phyloP scores from a whole-genome alignment of 1,140 invertebrate genomes.

The Drosophila subobscura region DNA sequence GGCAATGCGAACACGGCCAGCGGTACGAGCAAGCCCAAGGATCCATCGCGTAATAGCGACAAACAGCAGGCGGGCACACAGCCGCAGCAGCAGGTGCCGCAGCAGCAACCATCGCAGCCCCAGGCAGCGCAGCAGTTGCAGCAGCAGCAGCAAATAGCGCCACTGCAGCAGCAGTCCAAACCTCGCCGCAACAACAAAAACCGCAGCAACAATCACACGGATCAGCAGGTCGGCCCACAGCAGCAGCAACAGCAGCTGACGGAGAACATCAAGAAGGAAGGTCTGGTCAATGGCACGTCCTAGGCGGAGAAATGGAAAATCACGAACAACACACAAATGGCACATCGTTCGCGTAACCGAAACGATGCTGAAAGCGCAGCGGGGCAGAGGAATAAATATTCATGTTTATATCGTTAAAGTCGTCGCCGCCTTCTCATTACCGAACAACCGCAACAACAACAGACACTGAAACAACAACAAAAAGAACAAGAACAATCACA shows the following conservation, averaged over 20 bases:
- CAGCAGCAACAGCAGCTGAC: slow-evolving; percentile 45
- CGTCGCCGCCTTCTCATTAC: slow-evolving; percentile 29
- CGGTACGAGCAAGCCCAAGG: slow-evolving; percentile 63
- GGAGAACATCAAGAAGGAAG: slow-evolving; percentile 74
- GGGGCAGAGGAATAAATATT: slow-evolving; percentile 59
- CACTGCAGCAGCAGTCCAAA: slow-evolving; percentile 69
- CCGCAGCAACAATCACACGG: slow-evolving; percentile 74
- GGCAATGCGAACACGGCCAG: slow-evolving; percentile 63
- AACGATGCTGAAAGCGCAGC: slow-evolving; percentile 36
- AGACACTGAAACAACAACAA: slow-evolving; percentile 37
- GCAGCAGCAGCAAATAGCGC: slow-evolving; percentile 39
- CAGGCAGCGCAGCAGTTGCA: slow-evolving; percentile 50
- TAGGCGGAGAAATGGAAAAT: slow-evolving; percentile 47
- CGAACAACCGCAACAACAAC: slow-evolving; percentile 32
- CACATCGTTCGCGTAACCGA: slow-evolving; percentile 49
- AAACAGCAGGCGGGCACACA: slow-evolving; percentile 49
- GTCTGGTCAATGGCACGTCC: slow-evolving; percentile 80
- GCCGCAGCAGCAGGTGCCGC: slow-evolving; percentile 37
- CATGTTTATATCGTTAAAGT: slow-evolving; percentile 53
- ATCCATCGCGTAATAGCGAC: slow-evolving; percentile 50
- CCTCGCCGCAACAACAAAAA: slow-evolving; percentile 77
- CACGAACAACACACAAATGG: slow-evolving; percentile 49
- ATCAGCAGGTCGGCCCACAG: slow-evolving; percentile 53
- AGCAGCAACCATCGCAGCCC: slow-evolving; percentile 27
- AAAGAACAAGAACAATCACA: slow-evolving; percentile 30